Percentiles rank a stretch among this genome's conserved stretches.
These are phyloP conservation scores for Hyalella azteca DNA, from an alignment of 2,888 invertebrate species.

Conservation along the genomic window DNA sequence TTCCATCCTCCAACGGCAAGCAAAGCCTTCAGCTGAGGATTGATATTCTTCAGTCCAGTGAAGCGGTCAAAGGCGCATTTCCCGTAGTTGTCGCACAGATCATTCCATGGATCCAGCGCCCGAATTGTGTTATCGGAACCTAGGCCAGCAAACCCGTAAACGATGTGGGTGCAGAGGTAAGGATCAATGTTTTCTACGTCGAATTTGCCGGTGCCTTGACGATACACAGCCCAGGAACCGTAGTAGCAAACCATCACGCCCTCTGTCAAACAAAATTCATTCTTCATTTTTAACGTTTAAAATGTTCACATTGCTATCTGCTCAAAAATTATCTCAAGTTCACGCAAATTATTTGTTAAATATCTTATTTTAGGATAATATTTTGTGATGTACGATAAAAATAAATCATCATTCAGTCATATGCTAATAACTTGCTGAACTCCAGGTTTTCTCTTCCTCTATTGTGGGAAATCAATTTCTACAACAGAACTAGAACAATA, in stretches of 20 bases:
- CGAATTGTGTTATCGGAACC: conserved; percentile 64
- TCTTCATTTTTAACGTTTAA: too few species aligned
- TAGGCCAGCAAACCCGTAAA: conserved; percentile 77
- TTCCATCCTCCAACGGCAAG: conserved; percentile 64
- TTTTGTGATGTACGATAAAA: too few species aligned
- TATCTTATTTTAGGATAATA: too few species aligned
- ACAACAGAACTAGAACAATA: too few species aligned
- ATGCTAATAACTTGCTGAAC: too few species aligned
- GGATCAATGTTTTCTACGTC: conserved; percentile 73
- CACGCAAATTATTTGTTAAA: too few species aligned
- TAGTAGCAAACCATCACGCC: conserved; percentile 52
- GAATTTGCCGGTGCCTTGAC: conserved; percentile 72
- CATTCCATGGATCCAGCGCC: conserved; percentile 60
- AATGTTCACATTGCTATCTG: too few species aligned
- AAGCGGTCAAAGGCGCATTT: conserved; percentile 62
- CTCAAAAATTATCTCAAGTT: too few species aligned
- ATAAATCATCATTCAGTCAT: too few species aligned
- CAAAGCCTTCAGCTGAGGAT: conserved; percentile 62
- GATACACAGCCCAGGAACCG: conserved; percentile 64
- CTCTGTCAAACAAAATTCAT: conserved; percentile 17
- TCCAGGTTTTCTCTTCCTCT: too few species aligned
- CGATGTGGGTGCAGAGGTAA: conserved; percentile 74
- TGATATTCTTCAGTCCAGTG: conserved; percentile 61
- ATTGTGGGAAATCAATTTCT: too few species aligned
- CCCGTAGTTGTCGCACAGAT: conserved; percentile 53